These are phyloP conservation scores for Datnioides undecimradiatus DNA, from an alignment of 2,113 vertebrate genomes.

Conservation along the genomic window DNA sequence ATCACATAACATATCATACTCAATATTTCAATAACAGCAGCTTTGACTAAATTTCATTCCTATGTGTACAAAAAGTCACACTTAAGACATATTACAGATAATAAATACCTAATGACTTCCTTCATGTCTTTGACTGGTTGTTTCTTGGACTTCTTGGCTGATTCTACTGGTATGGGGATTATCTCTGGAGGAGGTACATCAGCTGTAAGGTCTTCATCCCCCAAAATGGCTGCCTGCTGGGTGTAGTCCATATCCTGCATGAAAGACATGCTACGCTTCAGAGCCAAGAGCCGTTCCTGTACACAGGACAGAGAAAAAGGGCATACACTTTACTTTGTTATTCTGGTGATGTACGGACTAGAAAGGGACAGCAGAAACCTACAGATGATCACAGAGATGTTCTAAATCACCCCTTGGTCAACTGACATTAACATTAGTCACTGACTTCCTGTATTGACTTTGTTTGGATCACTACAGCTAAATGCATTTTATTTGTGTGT, in stretches of 20 bases:
- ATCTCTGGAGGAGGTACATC: constrained; percentile 92
- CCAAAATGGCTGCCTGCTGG: constrained; percentile 98
- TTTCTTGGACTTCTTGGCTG: constrained; percentile 95
- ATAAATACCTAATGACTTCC: constrained; percentile 90
- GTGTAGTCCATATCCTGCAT: constrained; percentile 99
- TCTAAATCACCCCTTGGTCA: background rate
- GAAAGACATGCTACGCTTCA: constrained; percentile 99
- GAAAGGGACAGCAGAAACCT: constrained; percentile 28
- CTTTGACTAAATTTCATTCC: background rate
- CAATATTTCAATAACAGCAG: background rate
- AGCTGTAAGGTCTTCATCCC: constrained; percentile 90
- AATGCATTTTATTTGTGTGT: background rate
- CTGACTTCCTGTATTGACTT: background rate
- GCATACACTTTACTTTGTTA: constrained; percentile 81
- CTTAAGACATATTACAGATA: background rate
- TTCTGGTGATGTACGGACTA: constrained; percentile 22
- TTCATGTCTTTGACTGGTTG: constrained; percentile 94
- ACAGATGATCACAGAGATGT: background rate
- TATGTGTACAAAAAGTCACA: background rate
- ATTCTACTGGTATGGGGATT: constrained; percentile 90
- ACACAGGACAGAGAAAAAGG: constrained; percentile 86
- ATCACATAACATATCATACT: background rate
- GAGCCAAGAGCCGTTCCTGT: constrained; percentile 96
- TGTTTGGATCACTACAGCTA: background rate
- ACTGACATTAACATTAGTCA: background rate